These are phyloP conservation scores for Sylvia atricapilla DNA, from an alignment of 2,113 vertebrate species.

Conservation along the genomic window DNA sequence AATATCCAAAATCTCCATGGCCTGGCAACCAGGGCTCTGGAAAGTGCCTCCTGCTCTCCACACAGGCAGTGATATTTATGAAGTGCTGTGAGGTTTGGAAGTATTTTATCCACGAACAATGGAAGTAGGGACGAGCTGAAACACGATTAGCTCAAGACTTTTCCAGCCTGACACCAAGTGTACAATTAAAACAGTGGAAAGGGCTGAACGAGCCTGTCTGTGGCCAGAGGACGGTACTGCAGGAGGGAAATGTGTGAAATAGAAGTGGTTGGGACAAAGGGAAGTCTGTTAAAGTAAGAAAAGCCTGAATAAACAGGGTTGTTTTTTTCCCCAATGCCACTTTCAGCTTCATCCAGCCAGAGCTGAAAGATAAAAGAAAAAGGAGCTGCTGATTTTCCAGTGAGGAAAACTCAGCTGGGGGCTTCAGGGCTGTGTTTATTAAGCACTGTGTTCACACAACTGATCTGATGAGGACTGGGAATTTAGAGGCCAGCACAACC, in stretches of 20 bases:
- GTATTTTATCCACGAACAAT: neutral
- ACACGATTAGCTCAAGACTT: neutral
- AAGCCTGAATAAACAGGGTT: slow-evolving; percentile 16
- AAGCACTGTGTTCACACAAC: fast-evolving
- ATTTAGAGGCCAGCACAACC: neutral
- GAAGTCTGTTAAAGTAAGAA: neutral
- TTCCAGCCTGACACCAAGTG: neutral
- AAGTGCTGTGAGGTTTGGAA: neutral
- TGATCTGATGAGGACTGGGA: fast-evolving
- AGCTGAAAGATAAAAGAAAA: neutral
- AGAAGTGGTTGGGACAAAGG: neutral
- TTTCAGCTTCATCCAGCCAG: neutral
- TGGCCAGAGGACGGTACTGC: neutral
- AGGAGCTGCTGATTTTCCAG: neutral
- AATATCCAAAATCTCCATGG: neutral
- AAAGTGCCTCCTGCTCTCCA: neutral
- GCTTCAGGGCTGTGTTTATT: neutral
- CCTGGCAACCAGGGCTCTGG: neutral
- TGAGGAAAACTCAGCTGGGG: neutral
- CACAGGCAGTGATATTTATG: neutral
- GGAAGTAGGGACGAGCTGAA: neutral
- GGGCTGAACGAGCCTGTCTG: neutral
- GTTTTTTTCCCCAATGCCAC: neutral
- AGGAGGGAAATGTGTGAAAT: neutral
- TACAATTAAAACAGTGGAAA: neutral